Base-by-base conservation (phyloP, 1,140 invertebrate genomes). In the Saxidomus purpurata region DNA sequence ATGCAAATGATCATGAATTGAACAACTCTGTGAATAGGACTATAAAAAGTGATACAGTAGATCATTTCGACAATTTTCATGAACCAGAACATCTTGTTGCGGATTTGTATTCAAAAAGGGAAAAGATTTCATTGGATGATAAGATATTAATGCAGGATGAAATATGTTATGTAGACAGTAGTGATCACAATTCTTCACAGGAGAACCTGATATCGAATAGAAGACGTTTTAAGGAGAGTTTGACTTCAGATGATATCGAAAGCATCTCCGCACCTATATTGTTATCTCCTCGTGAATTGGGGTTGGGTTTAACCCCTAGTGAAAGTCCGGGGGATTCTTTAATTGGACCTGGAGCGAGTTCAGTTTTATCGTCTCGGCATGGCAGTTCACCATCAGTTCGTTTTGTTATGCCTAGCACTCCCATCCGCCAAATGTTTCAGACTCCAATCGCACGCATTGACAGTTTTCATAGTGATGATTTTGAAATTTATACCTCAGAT, bases 391-490 rank as follows among this genome's bases (percentile, higher is more conserved):
- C 80, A 6, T 89, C 87, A 25, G 87, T 89, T n/a, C 63, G 87
- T 31, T 89, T 90, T 87, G 77, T 91, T 36, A 93, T 92, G 76
- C 94, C 94, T 28, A 94, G 91, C 67, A 94, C 94, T 31, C 94
- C 94, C 15, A 93, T 91, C 4, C 91, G 94, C 91, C 90, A 94
- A 90, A 92, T 93, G 80, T 91, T 94, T 52, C 90, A 92, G 59
- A 94, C 93, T 25, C 94, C 94, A 34, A 88, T 95, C 59, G 94
- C 94, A 87, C 91, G 94, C n/a, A 94, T 95, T 69, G 94, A 95
- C 74, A 95, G 94, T 89, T 95, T 95, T 81, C 94, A 95, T 87
- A 95, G 94, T 89, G 94, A 94, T 84, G 94, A 95, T 84, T 94
- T 95, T 91, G 94, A 95, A 80, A 90, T 84, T 79, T 93, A 89